Evolutionary conservation across 2,797 vertebrate species (phyloP).

Genomic region (Scleropages formosus): DNA sequence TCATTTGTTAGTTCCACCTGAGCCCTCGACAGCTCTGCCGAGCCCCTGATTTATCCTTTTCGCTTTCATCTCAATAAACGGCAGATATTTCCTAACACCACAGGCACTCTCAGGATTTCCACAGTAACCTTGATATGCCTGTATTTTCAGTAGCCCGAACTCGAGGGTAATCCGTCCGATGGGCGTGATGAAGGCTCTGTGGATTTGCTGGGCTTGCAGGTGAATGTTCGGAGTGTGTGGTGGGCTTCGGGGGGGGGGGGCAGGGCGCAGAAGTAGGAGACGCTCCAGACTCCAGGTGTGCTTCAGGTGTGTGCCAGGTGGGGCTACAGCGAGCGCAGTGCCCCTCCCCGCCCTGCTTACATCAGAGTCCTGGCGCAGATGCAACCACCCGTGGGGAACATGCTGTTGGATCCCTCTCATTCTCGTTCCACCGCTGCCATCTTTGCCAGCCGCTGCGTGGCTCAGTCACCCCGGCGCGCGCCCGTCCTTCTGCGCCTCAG

Average conservation of each 20-base stretch:
- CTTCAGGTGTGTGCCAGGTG: not conserved
- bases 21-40: constrained; percentile 1
- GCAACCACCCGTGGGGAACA: not conserved
- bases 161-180: not conserved
- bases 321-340: too few relatives aligned
- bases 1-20: not conserved
- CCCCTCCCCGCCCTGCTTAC: too few relatives aligned
- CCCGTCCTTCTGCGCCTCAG: too few relatives aligned
- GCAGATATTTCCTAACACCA: not conserved
- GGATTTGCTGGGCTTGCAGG: not conserved
- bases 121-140: not conserved
- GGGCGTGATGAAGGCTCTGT: not conserved
- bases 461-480: too few relatives aligned
- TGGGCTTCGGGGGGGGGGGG: too few relatives aligned
- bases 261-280: not conserved
- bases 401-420: not conserved
- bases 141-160: not conserved
- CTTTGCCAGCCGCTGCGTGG: too few relatives aligned
- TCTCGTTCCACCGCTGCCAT: too few relatives aligned
- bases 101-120: not conserved
- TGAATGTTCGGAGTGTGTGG: not conserved
- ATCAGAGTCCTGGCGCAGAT: too few relatives aligned
- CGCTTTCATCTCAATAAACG: constrained; percentile 1
- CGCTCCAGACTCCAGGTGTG: not conserved
- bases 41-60: not conserved